Evolutionary conservation across 2,797 vertebrate species (phyloP).

Genomic region (Aphelocoma californica): DNA sequence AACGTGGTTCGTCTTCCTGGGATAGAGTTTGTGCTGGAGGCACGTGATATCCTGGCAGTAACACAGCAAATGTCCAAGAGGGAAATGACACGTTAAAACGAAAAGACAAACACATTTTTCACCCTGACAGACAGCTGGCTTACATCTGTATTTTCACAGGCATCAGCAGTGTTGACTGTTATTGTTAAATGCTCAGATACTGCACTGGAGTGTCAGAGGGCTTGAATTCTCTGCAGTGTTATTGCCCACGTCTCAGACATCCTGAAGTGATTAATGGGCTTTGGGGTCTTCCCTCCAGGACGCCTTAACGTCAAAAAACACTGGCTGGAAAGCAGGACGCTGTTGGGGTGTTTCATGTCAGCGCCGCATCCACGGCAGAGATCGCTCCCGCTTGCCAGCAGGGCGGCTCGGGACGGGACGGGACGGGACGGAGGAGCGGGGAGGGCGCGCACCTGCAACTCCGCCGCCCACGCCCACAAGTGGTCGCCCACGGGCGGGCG

Average conservation of each 20-base stretch:
- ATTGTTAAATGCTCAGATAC: slow-evolving; percentile 43
- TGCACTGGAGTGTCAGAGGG: slow-evolving; percentile 35
- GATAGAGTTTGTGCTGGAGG: not conserved
- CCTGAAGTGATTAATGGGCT: slow-evolving; percentile 56
- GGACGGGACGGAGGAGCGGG: not conserved
- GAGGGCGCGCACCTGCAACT: not conserved
- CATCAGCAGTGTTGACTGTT: slow-evolving; percentile 60
- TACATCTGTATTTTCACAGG: slow-evolving; percentile 70
- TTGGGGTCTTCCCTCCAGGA: slow-evolving; percentile 28
- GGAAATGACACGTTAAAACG: slow-evolving; percentile 62
- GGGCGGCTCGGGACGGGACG: not conserved
- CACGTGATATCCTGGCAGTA: slow-evolving; percentile 49
- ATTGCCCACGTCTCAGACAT: slow-evolving; percentile 35
- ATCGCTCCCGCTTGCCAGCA: not conserved
- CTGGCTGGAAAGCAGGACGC: not conserved
- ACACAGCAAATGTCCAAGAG: slow-evolving; percentile 48
- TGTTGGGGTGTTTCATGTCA: not conserved
- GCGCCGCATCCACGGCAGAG: not conserved
- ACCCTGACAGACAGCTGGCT: slow-evolving; percentile 70
- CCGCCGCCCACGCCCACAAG: not conserved
- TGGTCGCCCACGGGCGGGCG: not conserved
- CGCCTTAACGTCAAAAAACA: not conserved
- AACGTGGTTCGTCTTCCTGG: not conserved
- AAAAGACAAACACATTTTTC: slow-evolving; percentile 71
- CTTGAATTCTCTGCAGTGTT: slow-evolving; percentile 17